Evolutionary conservation across 2,113 vertebrate species (phyloP).

Genomic region (Ciconia maguari): DNA sequence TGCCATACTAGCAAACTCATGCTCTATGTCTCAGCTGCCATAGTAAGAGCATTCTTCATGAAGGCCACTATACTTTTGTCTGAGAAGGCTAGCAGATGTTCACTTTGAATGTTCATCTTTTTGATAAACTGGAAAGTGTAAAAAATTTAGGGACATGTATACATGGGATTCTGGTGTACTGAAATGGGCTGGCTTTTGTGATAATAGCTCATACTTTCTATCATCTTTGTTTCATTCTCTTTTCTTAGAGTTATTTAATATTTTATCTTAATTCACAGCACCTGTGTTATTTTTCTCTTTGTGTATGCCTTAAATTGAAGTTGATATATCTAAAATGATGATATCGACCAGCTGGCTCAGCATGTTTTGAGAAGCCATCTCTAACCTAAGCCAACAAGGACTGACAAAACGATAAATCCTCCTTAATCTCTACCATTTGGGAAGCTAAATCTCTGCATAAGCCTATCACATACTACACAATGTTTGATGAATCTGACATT

Average conservation of each 20-base stretch:
- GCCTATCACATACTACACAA: neutral
- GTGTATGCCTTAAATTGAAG: neutral
- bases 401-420: slow-evolving; percentile 29
- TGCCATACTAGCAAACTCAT: neutral
- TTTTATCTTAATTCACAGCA: neutral
- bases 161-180: neutral
- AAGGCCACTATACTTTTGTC: neutral
- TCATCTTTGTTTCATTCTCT: neutral
- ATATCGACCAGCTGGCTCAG: slow-evolving; percentile 3
- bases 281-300: neutral
- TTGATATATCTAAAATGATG: neutral
- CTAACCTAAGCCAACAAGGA: neutral
- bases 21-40: neutral
- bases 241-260: neutral
- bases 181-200: neutral
- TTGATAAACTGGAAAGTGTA: neutral
- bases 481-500: neutral
- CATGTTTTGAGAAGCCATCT: neutral
- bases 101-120: neutral
- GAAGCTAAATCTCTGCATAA: slow-evolving; percentile 17
- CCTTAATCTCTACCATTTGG: neutral
- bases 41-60: neutral
- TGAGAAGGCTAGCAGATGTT: neutral
- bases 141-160: neutral
- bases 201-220: neutral